Evolutionary conservation across 2,797 vertebrate species (phyloP).

Genomic region (Sardinella longiceps): DNA sequence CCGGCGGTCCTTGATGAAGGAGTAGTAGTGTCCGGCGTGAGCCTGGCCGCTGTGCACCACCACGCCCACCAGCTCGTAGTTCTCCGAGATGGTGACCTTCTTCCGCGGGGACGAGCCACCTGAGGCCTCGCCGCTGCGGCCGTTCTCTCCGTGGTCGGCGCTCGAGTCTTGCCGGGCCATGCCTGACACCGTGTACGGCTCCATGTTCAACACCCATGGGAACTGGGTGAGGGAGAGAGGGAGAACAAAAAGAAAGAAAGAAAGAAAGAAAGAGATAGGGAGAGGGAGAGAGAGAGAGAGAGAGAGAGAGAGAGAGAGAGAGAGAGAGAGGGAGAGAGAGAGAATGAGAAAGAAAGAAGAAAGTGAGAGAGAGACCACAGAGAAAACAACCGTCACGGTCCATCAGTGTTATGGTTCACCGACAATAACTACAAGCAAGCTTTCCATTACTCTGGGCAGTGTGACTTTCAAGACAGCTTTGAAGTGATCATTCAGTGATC

Average conservation of each 20-base stretch:
- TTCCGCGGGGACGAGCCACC: slow-evolving; percentile 91
- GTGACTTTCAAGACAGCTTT: background rate
- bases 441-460: no score
- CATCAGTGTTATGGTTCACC: no score
- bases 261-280: no score
- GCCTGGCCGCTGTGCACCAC: slow-evolving; percentile 98
- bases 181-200: slow-evolving; percentile 96
- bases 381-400: background rate
- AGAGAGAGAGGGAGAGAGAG: background rate
- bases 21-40: slow-evolving; percentile 97
- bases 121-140: slow-evolving; percentile 79
- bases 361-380: background rate
- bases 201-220: slow-evolving; percentile 99
- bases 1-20: slow-evolving; percentile 98
- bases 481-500: background rate
- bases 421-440: no score
- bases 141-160: slow-evolving; percentile 85
- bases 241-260: no score
- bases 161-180: slow-evolving; percentile 98
- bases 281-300: slow-evolving; percentile 16
- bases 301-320: background rate
- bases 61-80: slow-evolving; percentile 96
- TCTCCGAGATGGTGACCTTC: slow-evolving; percentile 97
- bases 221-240: slow-evolving; percentile 76
- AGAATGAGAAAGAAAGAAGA: background rate